phyloP scores from a whole-genome alignment of 1,140 invertebrate species.

The Drosophila hydei region DNA sequence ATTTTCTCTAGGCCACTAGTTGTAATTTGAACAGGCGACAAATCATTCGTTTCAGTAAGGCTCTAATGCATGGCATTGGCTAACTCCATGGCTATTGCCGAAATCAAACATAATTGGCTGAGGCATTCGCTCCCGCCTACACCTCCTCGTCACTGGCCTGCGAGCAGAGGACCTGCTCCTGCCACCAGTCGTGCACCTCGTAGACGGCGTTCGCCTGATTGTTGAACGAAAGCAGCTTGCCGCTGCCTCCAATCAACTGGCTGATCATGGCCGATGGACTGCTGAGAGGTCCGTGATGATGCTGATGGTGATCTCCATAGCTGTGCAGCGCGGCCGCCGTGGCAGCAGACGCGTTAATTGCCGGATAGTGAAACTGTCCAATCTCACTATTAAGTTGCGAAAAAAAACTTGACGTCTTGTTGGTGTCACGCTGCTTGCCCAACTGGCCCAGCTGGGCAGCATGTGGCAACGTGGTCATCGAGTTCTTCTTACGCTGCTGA shows the following conservation, averaged over 20 bases:
- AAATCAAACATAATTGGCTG: not conserved
- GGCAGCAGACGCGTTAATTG: constrained; percentile 49
- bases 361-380: constrained; percentile 77
- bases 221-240: constrained; percentile 74
- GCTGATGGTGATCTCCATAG: constrained; percentile 45
- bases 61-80: not conserved
- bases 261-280: constrained; percentile 77
- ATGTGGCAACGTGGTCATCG: constrained; percentile 72
- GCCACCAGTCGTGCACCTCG: constrained; percentile 88
- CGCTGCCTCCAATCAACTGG: constrained; percentile 81
- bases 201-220: constrained; percentile 86
- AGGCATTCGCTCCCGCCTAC: constrained; percentile 11
- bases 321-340: constrained; percentile 28
- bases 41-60: too few species aligned
- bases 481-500: constrained; percentile 80
- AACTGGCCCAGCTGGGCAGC: constrained; percentile 47
- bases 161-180: constrained; percentile 86
- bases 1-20: constrained; percentile 22
- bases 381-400: constrained; percentile 67
- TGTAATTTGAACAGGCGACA: not conserved
- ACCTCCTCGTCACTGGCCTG: constrained; percentile 86
- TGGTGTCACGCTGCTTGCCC: constrained; percentile 53
- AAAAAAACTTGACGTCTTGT: constrained; percentile 60
- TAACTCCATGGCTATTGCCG: not conserved
- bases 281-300: constrained; percentile 54